Conservation (phyloP, 2,797 vertebrate species). For the Avahi laniger region DNA sequence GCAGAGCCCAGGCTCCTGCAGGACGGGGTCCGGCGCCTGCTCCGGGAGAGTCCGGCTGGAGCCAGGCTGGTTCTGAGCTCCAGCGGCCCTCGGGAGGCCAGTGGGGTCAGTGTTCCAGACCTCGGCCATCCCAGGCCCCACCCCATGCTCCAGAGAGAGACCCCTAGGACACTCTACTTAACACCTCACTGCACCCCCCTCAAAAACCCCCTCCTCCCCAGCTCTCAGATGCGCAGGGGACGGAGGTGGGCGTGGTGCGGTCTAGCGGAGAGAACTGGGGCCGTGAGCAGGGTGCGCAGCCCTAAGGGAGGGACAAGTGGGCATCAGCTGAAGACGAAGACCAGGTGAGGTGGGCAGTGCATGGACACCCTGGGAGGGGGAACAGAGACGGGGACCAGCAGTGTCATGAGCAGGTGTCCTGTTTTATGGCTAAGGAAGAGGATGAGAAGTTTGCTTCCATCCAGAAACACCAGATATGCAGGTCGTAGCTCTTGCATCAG, state of each 20-base stretch:
- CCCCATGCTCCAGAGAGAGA: background rate
- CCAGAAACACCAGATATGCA: background rate
- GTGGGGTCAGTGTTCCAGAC: background rate
- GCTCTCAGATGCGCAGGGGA: background rate
- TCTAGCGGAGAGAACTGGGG: background rate
- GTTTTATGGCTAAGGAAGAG: background rate
- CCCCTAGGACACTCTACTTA: fast-evolving
- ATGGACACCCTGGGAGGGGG: background rate
- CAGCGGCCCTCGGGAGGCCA: fast-evolving
- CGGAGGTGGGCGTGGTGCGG: background rate
- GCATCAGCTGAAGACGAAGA: background rate
- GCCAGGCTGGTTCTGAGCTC: background rate
- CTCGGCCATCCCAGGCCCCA: background rate
- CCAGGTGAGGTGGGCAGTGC: too few species aligned
- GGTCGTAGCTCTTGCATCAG: background rate
- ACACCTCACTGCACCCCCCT: background rate
- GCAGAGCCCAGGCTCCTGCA: background rate
- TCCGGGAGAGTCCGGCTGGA: fast-evolving
- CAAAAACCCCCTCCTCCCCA: background rate
- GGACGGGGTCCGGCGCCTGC: background rate
- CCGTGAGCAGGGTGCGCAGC: background rate
- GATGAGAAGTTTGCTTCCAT: background rate
- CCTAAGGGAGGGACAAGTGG: background rate
- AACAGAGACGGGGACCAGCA: background rate
- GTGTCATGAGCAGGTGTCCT: background rate